A percentile compares a stretch with the other conserved stretches of the same genome.
These are phyloP conservation scores for Apostichopus japonicus DNA, from an alignment of 35 echinoderm and acorn worm genomes.

Conservation along the genomic window DNA sequence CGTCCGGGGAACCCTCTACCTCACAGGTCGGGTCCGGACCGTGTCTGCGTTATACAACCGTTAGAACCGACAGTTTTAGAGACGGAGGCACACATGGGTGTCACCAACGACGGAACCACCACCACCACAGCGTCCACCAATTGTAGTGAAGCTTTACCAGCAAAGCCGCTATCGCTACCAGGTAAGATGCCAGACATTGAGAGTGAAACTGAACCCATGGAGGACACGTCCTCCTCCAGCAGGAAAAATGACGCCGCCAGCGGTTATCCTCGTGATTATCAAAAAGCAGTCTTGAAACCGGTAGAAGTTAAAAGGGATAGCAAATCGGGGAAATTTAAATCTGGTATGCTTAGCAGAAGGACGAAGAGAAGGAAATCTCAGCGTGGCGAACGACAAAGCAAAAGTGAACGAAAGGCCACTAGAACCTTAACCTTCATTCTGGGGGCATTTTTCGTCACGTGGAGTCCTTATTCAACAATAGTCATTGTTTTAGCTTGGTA, in stretches of 20 bases:
- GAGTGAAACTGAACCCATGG: conserved; percentile 78
- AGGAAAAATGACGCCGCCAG: conserved; percentile 40
- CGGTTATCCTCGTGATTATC: conserved; percentile 54
- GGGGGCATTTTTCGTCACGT: conserved; percentile 96
- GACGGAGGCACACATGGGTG: conserved; percentile 62
- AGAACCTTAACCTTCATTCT: conserved; percentile 93
- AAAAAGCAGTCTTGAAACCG: conserved; percentile 50
- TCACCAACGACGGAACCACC: conserved; percentile 67
- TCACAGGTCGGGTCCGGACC: conserved; percentile 65
- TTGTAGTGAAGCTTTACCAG: not conserved
- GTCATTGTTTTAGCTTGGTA: conserved; percentile 87
- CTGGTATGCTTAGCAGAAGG: conserved; percentile 40
- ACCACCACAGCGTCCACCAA: conserved; percentile 74
- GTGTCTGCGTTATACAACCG: conserved; percentile 64
- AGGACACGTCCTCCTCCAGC: conserved; percentile 85
- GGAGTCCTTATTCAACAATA: conserved; percentile 97
- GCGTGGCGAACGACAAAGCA: conserved; percentile 81
- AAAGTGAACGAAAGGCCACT: conserved; percentile 91
- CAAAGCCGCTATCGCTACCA: conserved; percentile 31
- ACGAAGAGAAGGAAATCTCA: conserved; percentile 61
- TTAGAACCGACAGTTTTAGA: conserved; percentile 78
- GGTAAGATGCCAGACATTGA: conserved; percentile 76
- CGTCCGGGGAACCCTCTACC: conserved; percentile 36
- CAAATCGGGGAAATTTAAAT: conserved; percentile 59
- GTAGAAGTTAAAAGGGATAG: conserved; percentile 42